phyloP scores from a whole-genome alignment of 1,140 invertebrate genomes.

The Aplysia californica region DNA sequence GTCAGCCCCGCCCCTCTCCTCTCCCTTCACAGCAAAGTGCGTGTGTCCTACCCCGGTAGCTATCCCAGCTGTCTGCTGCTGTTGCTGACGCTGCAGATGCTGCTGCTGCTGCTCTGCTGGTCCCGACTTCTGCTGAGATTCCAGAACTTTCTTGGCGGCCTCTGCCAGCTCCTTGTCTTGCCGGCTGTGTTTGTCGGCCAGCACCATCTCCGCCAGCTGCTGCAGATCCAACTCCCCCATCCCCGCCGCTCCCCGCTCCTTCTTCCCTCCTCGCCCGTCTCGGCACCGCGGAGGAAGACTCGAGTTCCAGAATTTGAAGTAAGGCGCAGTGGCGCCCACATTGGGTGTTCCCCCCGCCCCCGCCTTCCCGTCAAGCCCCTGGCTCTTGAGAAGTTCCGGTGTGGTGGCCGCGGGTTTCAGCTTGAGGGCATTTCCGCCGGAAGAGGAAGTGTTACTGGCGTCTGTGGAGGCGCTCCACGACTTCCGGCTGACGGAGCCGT shows the following conservation, averaged over 20 bases:
- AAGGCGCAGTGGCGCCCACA: conserved; percentile 15
- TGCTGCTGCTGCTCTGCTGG: not conserved
- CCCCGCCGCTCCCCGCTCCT: not conserved
- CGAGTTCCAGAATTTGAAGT: conserved; percentile 34
- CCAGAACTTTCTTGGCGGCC: not conserved
- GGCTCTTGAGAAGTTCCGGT: too few species aligned
- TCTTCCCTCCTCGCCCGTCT: not conserved
- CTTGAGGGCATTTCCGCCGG: not conserved
- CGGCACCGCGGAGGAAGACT: conserved; percentile 1
- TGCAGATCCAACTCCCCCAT: conserved; percentile 3
- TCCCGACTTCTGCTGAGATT: not conserved
- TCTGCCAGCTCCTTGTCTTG: conserved; percentile 17
- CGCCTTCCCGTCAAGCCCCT: not conserved
- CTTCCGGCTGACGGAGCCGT: not conserved
- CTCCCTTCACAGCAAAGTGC: too few species aligned
- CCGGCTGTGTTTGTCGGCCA: conserved; percentile 3
- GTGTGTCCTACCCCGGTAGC: conserved; percentile 13
- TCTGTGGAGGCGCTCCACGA: conserved; percentile 6
- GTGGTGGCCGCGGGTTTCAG: not conserved
- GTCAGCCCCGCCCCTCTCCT: too few species aligned
- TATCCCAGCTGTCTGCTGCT: not conserved
- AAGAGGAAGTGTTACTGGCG: not conserved
- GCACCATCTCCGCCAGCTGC: conserved; percentile 16
- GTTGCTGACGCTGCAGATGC: not conserved
- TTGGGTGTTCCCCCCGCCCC: not conserved